These are phyloP conservation scores for Caenorhabditis sp. DNA, from an alignment of 2,888 invertebrate genomes.

Conservation along the genomic window DNA sequence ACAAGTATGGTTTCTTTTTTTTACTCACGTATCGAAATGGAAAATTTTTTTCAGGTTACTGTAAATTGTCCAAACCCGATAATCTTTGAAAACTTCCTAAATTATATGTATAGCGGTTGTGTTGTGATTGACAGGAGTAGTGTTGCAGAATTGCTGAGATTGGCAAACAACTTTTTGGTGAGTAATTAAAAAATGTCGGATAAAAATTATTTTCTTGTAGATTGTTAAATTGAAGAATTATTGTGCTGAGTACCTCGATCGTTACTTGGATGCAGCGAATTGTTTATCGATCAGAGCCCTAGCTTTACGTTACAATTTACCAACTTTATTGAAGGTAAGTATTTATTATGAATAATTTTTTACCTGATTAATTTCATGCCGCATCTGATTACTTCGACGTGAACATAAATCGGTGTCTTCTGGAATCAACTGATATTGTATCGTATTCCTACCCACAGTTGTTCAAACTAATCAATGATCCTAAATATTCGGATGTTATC, in stretches of 20 bases:
- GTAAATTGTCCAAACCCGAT: slow-evolving; percentile 76
- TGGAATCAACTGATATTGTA: slow-evolving; percentile 76
- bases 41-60: slow-evolving; percentile 72
- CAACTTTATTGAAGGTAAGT: slow-evolving; percentile 75
- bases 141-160: slow-evolving; percentile 76
- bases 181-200: not conserved
- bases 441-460: slow-evolving; percentile 74
- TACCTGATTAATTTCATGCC: slow-evolving; percentile 40
- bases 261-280: slow-evolving; percentile 77
- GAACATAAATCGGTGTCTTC: slow-evolving; percentile 71
- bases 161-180: slow-evolving; percentile 78
- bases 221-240: slow-evolving; percentile 75
- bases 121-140: slow-evolving; percentile 76
- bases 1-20: slow-evolving; percentile 21
- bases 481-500: slow-evolving; percentile 71
- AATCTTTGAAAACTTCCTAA: slow-evolving; percentile 76
- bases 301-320: slow-evolving; percentile 76
- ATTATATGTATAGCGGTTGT: slow-evolving; percentile 79
- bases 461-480: slow-evolving; percentile 75
- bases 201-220: slow-evolving; percentile 34
- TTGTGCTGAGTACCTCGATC: slow-evolving; percentile 78
- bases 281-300: slow-evolving; percentile 77
- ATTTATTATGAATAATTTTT: too few species aligned
- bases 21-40: not conserved
- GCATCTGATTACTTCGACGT: slow-evolving; percentile 62